Base-by-base conservation (phyloP, 2,888 invertebrate genomes). In the Amitus sp. region DNA sequence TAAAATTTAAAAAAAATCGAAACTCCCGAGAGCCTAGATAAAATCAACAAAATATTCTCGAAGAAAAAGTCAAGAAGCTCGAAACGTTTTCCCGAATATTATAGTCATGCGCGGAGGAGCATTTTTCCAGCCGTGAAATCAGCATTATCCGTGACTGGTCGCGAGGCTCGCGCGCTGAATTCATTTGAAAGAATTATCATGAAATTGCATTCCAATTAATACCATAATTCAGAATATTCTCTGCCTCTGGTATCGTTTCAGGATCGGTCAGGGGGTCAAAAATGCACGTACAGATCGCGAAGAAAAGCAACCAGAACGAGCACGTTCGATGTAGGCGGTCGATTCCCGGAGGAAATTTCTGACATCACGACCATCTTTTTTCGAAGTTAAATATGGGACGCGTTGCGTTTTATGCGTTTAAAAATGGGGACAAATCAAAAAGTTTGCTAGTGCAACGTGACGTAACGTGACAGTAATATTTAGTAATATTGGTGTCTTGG, bases 151-250 rank as follows among this genome's bases (percentile, higher is more conserved):
- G 64, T 64, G 64, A 60, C 64, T 56, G 51, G 46, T 50, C 46
- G 52, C 42, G 52, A 19, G 52, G 33, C 37, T 47, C 56, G 18
- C 27, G 60, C 27, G 43, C 48, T 59, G 63, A 51, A 63, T 64
- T 60, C 60, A 64, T 64, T 64, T 60, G 40, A 64, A 64, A 64
- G 64, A 64, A 64, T 64, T 64, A 64, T 64, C 64, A 64, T 64
- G 60, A 56, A 60, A 64, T 64, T 64, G 64, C 60, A 60, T 64
- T 59, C 48, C 48, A 64, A 64, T 64, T 64, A 60, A 60, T 60
- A 64, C 57, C 56, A 60, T 64, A 64, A 60, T 64, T 64, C 56
- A 60, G 42, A 40, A 40, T 60, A 51, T 60, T 64, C 53, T 50
- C 37, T 33, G 27, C 49, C 7, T 13, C n/a, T 15, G 39, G 39